Conservation (phyloP, 2,113 vertebrate species). For the Tenebrosternarchus preto region DNA sequence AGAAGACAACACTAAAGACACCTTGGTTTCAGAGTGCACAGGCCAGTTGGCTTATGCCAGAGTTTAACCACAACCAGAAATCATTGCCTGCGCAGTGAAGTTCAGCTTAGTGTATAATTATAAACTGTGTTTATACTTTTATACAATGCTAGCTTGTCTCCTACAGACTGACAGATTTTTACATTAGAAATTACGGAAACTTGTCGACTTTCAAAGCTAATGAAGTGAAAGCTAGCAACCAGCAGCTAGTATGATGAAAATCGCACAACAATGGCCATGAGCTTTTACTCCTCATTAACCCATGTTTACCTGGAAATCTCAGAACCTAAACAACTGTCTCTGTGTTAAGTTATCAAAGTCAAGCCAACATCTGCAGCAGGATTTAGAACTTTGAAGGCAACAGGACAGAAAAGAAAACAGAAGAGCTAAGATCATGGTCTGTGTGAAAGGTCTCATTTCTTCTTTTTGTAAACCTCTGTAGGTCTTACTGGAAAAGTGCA, state of each 20-base stretch:
- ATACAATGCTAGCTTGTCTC: not conserved
- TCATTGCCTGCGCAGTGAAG: not conserved
- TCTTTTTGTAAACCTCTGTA: constrained; percentile 31
- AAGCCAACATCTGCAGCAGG: not conserved
- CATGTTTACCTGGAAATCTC: not conserved
- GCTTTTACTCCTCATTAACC: not conserved
- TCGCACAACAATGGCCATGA: not conserved
- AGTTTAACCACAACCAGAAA: not conserved
- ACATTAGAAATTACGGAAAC: not conserved
- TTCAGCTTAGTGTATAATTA: not conserved
- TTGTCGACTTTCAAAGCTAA: not conserved
- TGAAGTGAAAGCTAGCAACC: not conserved
- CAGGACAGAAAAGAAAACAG: constrained; percentile 17
- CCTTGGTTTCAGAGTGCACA: not conserved
- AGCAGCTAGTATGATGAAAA: not conserved
- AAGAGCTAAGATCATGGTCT: constrained; percentile 4
- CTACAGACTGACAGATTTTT: not conserved
- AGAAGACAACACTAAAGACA: not conserved
- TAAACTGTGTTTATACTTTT: constrained; percentile 13
- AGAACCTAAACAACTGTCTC: not conserved
- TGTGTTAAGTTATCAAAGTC: not conserved
- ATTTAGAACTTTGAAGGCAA: not conserved
- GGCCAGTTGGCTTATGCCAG: not conserved
- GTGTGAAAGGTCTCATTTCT: constrained; percentile 40
- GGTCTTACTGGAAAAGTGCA: constrained; percentile 53